A percentile compares a stretch with the other conserved stretches of the same genome.
phyloP scores from a whole-genome alignment of 2,797 vertebrate genomes.

The Manis crassicaudata region DNA sequence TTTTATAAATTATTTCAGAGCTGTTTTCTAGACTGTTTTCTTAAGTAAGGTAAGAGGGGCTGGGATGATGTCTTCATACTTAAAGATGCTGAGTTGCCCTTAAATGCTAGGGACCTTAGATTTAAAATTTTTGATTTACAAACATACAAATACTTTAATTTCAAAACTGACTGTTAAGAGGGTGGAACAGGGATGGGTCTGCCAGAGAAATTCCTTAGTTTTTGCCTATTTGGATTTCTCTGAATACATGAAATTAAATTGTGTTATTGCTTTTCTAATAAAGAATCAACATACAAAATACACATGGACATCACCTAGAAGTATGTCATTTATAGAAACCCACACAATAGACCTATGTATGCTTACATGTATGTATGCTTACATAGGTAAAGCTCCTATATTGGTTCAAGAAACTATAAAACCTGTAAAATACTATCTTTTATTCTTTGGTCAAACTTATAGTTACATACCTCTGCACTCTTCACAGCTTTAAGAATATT shows the following conservation, averaged over 20 bases:
- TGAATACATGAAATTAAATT: not conserved
- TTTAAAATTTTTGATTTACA: conserved; percentile 11
- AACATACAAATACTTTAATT: conserved; percentile 2
- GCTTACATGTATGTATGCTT: not conserved
- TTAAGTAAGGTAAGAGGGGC: conserved; percentile 8
- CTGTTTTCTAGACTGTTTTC: conserved; percentile 7
- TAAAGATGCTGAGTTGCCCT: conserved; percentile 14
- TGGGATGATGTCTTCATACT: not conserved
- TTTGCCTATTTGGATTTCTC: not conserved
- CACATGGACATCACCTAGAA: not conserved
- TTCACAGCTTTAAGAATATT: conserved; percentile 96
- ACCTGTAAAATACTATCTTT: not conserved
- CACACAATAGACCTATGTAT: not conserved
- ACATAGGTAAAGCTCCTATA: not conserved
- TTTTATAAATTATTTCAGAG: conserved; percentile 19
- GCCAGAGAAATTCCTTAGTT: not conserved
- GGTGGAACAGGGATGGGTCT: not conserved
- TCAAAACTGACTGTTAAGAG: not conserved
- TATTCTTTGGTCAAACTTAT: conserved; percentile 74
- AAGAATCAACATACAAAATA: not conserved
- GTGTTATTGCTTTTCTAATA: conserved; percentile 33
- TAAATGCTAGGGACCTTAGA: not conserved
- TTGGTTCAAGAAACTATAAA: not conserved
- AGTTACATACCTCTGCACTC: conserved; percentile 93
- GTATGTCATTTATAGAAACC: not conserved